Evolutionary conservation across 2,797 vertebrate genomes (phyloP).

Genomic region (Rhynchonycteris naso): DNA sequence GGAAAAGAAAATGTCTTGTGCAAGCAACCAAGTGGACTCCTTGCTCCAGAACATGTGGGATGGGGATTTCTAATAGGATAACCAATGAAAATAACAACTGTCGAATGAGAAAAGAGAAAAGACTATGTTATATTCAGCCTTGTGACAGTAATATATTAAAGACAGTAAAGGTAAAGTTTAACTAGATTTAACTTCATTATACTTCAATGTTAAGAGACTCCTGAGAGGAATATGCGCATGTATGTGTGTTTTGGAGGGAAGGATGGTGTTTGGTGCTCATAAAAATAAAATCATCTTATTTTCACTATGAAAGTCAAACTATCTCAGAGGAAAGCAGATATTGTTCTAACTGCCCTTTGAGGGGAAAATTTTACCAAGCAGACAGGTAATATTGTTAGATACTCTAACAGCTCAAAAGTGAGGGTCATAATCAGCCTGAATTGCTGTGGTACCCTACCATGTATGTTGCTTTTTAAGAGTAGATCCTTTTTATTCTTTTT

Average conservation of each 20-base stretch:
- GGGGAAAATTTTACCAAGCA: background rate
- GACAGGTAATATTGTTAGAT: background rate
- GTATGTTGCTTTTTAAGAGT: background rate
- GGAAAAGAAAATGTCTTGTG: slow-evolving; percentile 95
- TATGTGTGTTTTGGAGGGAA: background rate
- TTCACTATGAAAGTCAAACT: background rate
- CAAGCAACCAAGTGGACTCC: slow-evolving; percentile 96
- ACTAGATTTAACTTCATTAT: slow-evolving; percentile 33
- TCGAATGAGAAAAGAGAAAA: slow-evolving; percentile 93
- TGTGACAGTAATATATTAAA: slow-evolving; percentile 88
- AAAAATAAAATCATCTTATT: slow-evolving; percentile 17
- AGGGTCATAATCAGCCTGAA: background rate
- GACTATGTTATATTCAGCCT: slow-evolving; percentile 93
- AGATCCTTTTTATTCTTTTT: slow-evolving; percentile 20
- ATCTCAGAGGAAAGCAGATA: background rate
- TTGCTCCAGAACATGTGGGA: slow-evolving; percentile 94
- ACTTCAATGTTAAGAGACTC: background rate
- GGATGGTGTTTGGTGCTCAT: background rate
- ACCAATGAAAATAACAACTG: slow-evolving; percentile 95
- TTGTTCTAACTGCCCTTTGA: background rate
- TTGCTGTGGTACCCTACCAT: background rate
- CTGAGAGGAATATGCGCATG: background rate
- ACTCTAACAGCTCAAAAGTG: background rate
- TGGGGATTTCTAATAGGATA: slow-evolving; percentile 94
- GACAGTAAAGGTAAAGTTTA: slow-evolving; percentile 89